Base-by-base conservation (phyloP, 2,113 vertebrate species). In the Cathartes aura region DNA sequence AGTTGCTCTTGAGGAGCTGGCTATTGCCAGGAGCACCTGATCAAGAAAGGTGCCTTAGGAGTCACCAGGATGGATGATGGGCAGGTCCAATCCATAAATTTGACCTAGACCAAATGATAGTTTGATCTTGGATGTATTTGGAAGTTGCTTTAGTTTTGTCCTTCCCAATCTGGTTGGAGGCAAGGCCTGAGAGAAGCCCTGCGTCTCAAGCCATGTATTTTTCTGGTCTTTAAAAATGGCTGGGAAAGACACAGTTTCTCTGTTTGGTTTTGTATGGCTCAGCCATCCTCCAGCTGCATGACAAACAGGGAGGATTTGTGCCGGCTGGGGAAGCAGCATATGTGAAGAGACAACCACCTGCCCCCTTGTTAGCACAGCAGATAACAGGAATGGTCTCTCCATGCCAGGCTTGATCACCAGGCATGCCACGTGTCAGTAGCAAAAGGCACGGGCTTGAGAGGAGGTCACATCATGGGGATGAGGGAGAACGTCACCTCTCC, bases 401-500 rank as follows among this genome's bases (percentile, higher is more conserved):
- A 8, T 8, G 26, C 42, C 43, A 42, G 42, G 15, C 29, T 72
- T 2, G 7, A 14, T 75, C 66, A 29, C 24, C 13, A 80, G 36
- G 24, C 40, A 6, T 22, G 29, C 30, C n/a, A n/a, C 1, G 0
- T 81, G 59, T 50, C 59, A 4, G 0, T 15, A 34, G 47, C 30
- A 29, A 68, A 64, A 43, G 0, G 3, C 5, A 32, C 0, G 0
- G n/a, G 8, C 75, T 60, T 67, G 21, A 66, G 87, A 60, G 30
- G 29, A 70, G 68, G 8, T 80, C 38, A 11, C 5, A 5, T 73
- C 63, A 13, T 8, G 23, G 11, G 34, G 30, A 29, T 45, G 40
- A 66, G 52, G 38, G 48, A 40, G 15, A 56, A 9, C 2, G 1
- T 48, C 56, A 6, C 4, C 34, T 48, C 22, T 80, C 15, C 45